Conservation (phyloP, 2,797 vertebrate species). For the Bufotes viridis region DNA sequence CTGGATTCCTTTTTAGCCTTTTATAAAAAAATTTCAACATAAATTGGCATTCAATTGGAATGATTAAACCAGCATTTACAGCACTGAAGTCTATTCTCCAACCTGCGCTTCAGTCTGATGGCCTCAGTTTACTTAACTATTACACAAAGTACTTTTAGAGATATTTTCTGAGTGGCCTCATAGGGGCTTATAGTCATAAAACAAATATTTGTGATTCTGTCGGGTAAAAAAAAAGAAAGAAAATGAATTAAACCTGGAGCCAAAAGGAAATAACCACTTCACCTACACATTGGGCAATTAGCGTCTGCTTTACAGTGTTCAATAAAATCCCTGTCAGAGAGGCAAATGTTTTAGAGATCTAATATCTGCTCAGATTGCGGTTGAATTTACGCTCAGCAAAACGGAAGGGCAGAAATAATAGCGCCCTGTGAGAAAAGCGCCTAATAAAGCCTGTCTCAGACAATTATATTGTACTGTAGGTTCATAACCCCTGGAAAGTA, state of each 20-base stretch:
- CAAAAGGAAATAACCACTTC: conserved; percentile 24
- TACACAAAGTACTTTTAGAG: background rate
- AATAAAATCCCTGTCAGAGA: conserved; percentile 54
- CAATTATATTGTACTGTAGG: conserved; percentile 16
- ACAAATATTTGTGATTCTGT: background rate
- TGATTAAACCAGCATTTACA: conserved; percentile 12
- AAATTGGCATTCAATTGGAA: conserved; percentile 25
- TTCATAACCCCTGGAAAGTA: background rate
- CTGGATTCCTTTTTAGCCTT: background rate
- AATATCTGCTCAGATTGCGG: conserved; percentile 23
- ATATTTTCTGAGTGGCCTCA: conserved; percentile 5
- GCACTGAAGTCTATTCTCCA: background rate
- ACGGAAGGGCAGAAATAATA: background rate
- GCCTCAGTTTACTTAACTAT: conserved; percentile 24
- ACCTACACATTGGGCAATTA: background rate
- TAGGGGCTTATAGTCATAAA: conserved; percentile 20
- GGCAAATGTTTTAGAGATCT: background rate
- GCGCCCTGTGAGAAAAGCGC: background rate
- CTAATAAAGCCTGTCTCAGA: conserved; percentile 34
- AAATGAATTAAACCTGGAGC: background rate
- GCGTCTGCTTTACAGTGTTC: background rate
- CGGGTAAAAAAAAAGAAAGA: background rate
- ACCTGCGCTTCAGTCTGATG: background rate
- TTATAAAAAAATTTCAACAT: background rate
- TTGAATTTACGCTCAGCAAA: conserved; percentile 33